phyloP scores from a whole-genome alignment of 2,113 vertebrate genomes.

The Ciconia maguari region DNA sequence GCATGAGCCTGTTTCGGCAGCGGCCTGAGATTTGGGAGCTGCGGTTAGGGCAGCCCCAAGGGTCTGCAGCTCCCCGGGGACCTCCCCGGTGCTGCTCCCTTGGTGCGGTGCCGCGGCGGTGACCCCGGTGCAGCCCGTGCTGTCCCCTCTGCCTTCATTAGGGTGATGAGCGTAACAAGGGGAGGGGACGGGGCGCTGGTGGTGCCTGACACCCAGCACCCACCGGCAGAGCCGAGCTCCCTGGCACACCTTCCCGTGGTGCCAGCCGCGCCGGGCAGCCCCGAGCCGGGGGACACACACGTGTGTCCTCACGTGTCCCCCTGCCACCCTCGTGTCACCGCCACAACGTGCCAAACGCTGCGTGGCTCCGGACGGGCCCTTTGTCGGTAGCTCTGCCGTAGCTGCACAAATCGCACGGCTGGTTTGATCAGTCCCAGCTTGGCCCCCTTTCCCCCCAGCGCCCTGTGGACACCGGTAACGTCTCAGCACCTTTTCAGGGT shows the following conservation, averaged over 20 bases:
- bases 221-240: neutral
- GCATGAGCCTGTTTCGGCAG: neutral
- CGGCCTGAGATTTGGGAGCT: neutral
- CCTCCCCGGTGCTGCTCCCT: neutral
- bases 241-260: neutral
- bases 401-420: slow-evolving; percentile 27
- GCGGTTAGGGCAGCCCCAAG: neutral
- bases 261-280: neutral
- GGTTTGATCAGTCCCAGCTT: slow-evolving; percentile 41
- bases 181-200: fast-evolving
- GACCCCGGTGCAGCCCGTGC: neutral
- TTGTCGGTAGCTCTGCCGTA: neutral
- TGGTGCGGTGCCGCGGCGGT: fast-evolving
- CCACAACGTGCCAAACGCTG: neutral
- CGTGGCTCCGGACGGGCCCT: neutral
- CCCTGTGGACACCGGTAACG: slow-evolving; percentile 24
- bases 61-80: neutral
- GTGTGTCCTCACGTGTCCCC: neutral
- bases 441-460: slow-evolving; percentile 20
- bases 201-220: neutral
- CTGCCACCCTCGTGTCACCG: neutral
- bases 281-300: too few relatives aligned
- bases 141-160: neutral
- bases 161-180: neutral
- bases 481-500: neutral